Base-by-base conservation (phyloP, 92 coral and sea anemone genomes). In the Virgularia gustaviana region DNA sequence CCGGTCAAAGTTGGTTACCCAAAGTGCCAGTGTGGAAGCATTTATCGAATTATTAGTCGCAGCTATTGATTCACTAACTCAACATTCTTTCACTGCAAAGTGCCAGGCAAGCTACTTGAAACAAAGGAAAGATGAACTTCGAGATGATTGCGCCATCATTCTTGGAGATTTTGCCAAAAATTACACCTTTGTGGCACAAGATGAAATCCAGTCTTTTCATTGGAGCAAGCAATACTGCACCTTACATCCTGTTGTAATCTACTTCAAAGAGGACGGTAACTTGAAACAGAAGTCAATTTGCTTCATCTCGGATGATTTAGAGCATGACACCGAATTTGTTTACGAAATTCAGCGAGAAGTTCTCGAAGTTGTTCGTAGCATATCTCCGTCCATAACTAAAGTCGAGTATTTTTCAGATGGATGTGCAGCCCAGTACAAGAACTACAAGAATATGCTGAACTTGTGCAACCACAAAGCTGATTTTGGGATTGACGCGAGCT, bases 211-310 rank as follows among this genome's bases (percentile, higher is more conserved):
- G n/a, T n/a, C n/a, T 49, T 71, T 71, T 31, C 75, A 67, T 41
- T 67, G 74, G 74, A 47, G 47, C 4, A 70, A 70, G 43, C 47
- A 70, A 23, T 70, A 58, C n/a, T 70, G 80, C 29, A 75, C 80
- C 20, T 49, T 75, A 10, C 80, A 75, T 37, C 80, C 73, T 20
- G 32, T 75, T 28, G 80, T 75, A 12, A n/a, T 62, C 4, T 74
- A 73, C 49, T 44, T 36, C 70, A 74, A 41, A 9, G 27, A 74
- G 65, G 49, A 56, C 13, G 38, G 11, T 23, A 62, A 75, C 35
- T 32, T 43, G 32, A 19, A 20, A 39, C 30, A 75, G 37, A 76
- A 61, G 32, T 45, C 59, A 2, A 41, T 62, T 9, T 75, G 80
- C 45, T 58, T 49, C 42, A 61, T 75, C 3, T 61, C 72, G 11